These are phyloP conservation scores for Cololabis saira DNA, from an alignment of 2,113 vertebrate genomes.

Conservation along the genomic window DNA sequence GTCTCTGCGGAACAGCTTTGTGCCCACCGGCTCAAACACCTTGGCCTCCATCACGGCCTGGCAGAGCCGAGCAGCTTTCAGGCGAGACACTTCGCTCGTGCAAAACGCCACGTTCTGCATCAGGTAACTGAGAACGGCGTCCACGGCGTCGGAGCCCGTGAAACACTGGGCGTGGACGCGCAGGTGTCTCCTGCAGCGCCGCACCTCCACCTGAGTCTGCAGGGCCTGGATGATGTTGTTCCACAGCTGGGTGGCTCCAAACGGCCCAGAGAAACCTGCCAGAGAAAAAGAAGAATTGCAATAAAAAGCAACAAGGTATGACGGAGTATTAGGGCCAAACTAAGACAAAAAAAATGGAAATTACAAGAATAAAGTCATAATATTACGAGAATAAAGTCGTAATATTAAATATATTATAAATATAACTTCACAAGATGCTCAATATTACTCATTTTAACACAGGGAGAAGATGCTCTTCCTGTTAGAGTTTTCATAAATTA, in stretches of 20 bases:
- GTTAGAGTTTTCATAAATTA: too few species aligned
- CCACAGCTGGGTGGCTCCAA: conserved; percentile 88
- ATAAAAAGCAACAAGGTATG: neutral
- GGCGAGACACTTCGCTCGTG: conserved; percentile 84
- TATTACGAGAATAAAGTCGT: too few species aligned
- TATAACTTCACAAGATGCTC: too few species aligned
- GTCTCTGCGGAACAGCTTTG: conserved; percentile 84
- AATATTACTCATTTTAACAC: too few species aligned
- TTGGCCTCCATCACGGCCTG: conserved; percentile 89
- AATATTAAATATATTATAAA: too few species aligned
- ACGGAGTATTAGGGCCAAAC: too few species aligned
- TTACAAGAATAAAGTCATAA: too few species aligned
- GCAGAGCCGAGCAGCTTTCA: conserved; percentile 87
- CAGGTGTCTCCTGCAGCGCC: conserved; percentile 80
- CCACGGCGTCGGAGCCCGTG: conserved; percentile 85
- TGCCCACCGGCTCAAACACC: conserved; percentile 85
- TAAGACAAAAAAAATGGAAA: too few species aligned
- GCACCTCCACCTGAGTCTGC: conserved; percentile 85
- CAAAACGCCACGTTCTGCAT: conserved; percentile 88
- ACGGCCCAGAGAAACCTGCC: conserved; percentile 80
- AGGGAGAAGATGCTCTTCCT: too few species aligned
- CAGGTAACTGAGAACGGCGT: conserved; percentile 86
- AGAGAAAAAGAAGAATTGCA: neutral
- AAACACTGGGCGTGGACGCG: conserved; percentile 83
- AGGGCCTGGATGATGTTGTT: conserved; percentile 85